A percentile compares a stretch with the other conserved stretches of the same genome.
Evolutionary conservation across 2,888 invertebrate species (phyloP).

Genomic region (Acrobeloides nanus): DNA sequence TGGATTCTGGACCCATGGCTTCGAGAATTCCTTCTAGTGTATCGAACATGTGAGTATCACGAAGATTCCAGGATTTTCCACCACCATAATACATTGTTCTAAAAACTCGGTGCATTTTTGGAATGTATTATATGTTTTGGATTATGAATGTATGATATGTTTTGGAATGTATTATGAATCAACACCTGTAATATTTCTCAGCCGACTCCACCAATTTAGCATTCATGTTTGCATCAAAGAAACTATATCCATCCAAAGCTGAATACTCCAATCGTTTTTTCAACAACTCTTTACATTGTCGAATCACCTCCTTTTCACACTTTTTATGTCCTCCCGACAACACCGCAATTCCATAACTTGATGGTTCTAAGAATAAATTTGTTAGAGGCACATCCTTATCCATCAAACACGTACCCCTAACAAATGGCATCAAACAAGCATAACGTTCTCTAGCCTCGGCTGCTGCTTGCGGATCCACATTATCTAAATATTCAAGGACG

Average conservation of each 20-base stretch:
- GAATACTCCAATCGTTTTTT: not conserved
- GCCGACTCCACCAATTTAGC: constrained; percentile 10
- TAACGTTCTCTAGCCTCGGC: constrained; percentile 8
- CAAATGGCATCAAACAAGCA: constrained; percentile 13
- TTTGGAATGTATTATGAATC: not conserved
- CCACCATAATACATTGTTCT: constrained; percentile 10
- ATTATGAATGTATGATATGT: not conserved
- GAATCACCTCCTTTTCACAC: constrained; percentile 10
- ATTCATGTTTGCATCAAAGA: constrained; percentile 10
- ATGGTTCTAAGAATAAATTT: not conserved
- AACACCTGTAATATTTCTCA: constrained; percentile 10
- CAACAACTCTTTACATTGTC: not conserved
- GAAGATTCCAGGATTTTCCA: constrained; percentile 10
- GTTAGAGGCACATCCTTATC: not conserved
- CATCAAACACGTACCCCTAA: constrained; percentile 2
- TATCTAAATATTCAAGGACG: constrained; percentile 7
- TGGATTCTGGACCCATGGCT: not conserved
- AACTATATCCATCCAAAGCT: too few relatives aligned
- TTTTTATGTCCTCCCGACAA: constrained; percentile 4
- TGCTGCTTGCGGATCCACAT: constrained; percentile 4
- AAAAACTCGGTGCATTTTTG: not conserved
- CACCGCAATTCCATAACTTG: constrained; percentile 6
- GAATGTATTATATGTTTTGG: too few relatives aligned
- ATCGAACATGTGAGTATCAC: constrained; percentile 12
- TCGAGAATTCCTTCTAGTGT: not conserved